Evolutionary conservation across 1,140 invertebrate genomes (phyloP), one percentile per base, ranked within the genome.

Genomic region (Platyura marginata): DNA sequence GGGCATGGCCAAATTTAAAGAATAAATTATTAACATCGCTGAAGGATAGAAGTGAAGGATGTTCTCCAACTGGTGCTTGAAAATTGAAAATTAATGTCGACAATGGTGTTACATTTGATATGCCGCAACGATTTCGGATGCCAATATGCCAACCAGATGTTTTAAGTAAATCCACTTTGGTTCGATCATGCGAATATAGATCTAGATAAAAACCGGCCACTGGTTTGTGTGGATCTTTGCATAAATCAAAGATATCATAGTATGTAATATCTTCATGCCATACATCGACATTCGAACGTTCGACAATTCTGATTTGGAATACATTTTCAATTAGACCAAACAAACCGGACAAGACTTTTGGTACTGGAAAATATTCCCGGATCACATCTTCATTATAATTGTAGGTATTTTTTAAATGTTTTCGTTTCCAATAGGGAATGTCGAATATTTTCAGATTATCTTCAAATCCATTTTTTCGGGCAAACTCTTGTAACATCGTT

Each of bases 191-290:
- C 1, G 70, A 68, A 55, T 79, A 90, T 3, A 81, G 81, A 64
- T 91, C 87, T 1, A 91, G 63, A 56, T 87, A 91, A 52, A 91
- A 87, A 16, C 77, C 78, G 25, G 77, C 80, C 9, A 86, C 65
- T 2, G 80, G 79, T 25, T 66, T 65, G 15, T 68, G 65, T 46
- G 61, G 69, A 21, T 47, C 46, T 18, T 62, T 66, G 47, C 57
- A 70, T n/a, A 70, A 57, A 52, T 92, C 83, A 50, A 73, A 79
- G 5, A 95, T 65, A 50, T 89, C 74, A 59, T 78, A 93, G 53
- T 78, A 87, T 50, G 74, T 71, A 0, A 94, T 88, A 59, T 90
- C 83, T 45, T 77, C 72, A 59, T 91, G 79, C 89, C 90, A 94
- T 1, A 75, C 70, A 34, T 77, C 69, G 3, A 66, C 52, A 35